These are phyloP conservation scores for Burhinus bistriatus DNA, from an alignment of 2,113 vertebrate genomes.

Conservation along the genomic window DNA sequence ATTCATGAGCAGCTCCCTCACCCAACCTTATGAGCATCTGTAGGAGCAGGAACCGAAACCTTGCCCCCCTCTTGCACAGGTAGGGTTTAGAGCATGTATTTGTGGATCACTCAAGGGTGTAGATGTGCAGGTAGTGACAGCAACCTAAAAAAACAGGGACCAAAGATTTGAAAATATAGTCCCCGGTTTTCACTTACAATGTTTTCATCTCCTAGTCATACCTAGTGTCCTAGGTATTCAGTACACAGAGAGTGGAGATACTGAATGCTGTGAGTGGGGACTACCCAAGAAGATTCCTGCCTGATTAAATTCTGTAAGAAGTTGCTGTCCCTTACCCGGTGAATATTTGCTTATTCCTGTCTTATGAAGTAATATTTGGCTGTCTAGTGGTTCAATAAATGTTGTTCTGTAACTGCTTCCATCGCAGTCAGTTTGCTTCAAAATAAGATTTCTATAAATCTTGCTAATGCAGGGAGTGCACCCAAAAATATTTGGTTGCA, in stretches of 20 bases:
- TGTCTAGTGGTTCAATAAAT: not conserved
- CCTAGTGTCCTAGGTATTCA: not conserved
- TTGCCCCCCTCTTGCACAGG: not conserved
- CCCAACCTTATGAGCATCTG: not conserved
- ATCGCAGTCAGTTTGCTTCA: not conserved
- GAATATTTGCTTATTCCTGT: not conserved
- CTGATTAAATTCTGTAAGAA: not conserved
- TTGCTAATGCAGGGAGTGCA: not conserved
- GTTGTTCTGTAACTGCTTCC: not conserved
- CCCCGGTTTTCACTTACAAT: not conserved
- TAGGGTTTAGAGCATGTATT: not conserved
- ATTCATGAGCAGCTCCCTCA: not conserved
- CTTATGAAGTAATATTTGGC: slow-evolving; percentile 8
- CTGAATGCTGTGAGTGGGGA: not conserved
- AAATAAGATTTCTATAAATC: not conserved
- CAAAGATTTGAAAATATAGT: not conserved
- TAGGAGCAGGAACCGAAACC: not conserved
- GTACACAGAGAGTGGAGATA: not conserved
- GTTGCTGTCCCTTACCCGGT: not conserved
- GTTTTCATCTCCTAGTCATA: not conserved
- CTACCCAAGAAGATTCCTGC: not conserved
- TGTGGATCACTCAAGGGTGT: not conserved
- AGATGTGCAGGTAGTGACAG: not conserved
- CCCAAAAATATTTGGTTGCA: not conserved
- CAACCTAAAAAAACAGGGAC: not conserved